phyloP scores from a whole-genome alignment of 2,797 vertebrate genomes.

The Lepilemur ruficaudatus region DNA sequence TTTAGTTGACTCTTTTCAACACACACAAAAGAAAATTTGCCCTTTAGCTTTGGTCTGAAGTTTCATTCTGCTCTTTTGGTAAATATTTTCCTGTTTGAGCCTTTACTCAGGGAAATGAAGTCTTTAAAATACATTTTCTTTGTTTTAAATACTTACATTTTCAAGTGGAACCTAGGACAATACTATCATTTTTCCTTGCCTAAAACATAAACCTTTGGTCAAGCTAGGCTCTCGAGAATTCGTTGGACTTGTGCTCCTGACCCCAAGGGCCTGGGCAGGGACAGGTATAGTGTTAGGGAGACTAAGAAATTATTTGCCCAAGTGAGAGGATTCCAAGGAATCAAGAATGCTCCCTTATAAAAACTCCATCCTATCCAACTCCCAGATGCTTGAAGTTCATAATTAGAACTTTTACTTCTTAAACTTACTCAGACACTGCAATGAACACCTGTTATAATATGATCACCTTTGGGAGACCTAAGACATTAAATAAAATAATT shows the following conservation, averaged over 20 bases:
- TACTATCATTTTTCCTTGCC: not conserved
- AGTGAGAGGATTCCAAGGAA: not conserved
- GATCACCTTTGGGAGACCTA: not conserved
- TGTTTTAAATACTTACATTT: not conserved
- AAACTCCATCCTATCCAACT: not conserved
- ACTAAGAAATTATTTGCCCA: not conserved
- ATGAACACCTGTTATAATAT: not conserved
- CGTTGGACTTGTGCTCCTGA: not conserved
- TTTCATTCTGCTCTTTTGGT: not conserved
- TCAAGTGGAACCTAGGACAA: not conserved
- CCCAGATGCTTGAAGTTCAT: not conserved
- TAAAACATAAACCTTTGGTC: not conserved
- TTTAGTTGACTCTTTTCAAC: not conserved
- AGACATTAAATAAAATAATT: not conserved
- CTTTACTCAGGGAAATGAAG: not conserved
- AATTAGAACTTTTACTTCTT: not conserved
- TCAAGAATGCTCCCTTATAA: not conserved
- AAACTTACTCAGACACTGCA: not conserved
- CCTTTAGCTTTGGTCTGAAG: not conserved
- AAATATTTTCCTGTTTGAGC: constrained; percentile 31
- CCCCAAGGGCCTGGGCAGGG: not conserved
- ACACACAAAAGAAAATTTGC: not conserved
- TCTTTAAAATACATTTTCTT: not conserved
- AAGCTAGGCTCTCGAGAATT: not conserved
- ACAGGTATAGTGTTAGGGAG: not conserved